phyloP scores from a whole-genome alignment of 2,113 vertebrate species.

The Eulacestoma nigropectus region DNA sequence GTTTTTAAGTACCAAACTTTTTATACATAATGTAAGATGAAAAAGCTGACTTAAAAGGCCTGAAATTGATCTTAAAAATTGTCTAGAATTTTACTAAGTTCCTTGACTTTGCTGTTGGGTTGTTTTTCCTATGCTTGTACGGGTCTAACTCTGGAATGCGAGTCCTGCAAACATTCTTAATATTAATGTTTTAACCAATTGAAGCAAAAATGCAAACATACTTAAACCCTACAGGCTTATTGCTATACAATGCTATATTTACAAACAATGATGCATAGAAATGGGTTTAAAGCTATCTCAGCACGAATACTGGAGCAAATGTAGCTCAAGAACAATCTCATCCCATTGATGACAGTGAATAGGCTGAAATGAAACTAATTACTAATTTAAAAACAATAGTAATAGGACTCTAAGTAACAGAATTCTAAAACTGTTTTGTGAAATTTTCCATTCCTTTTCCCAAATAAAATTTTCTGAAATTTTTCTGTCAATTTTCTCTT shows the following conservation, averaged over 20 bases:
- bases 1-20: neutral
- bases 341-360: neutral
- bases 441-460: neutral
- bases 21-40: neutral
- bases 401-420: accelerated
- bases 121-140: neutral
- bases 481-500: neutral
- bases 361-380: neutral
- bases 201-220: neutral
- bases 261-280: neutral
- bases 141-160: neutral
- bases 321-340: neutral
- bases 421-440: neutral
- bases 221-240: neutral
- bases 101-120: neutral
- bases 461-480: accelerated
- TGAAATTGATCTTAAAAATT: neutral
- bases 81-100: neutral
- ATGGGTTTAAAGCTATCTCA: neutral
- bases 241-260: neutral
- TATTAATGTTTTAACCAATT: neutral
- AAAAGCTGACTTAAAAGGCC: neutral
- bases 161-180: neutral
- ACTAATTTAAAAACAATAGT: neutral
- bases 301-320: neutral